Evolutionary conservation across 2,113 vertebrate genomes (phyloP), one percentile per base, ranked within the genome.

Genomic region (Poecilia latipinna): DNA sequence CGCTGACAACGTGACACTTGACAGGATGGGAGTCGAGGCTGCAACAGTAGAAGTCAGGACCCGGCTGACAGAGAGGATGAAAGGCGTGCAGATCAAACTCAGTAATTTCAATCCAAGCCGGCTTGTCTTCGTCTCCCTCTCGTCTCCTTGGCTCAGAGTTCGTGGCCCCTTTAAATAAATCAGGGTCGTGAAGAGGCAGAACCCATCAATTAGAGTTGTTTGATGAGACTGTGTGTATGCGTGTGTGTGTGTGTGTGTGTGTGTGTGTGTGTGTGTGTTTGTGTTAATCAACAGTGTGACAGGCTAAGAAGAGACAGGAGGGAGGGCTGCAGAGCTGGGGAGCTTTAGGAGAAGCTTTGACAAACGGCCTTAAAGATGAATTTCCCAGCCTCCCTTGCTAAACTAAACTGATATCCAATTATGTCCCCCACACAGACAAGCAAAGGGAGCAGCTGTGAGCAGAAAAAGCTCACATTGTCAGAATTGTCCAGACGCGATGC

Each of bases 371-470:
- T 82, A 85, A 57, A 80, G 86, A 87, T 75, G 82, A 86, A 88
- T 90, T 79, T 90, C 86, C 86, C 74, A 78, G 84, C 77, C 85
- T 86, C 80, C 84, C 80, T 88, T 75, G 10, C 89, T 92, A 92
- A 91, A 92, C 90, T 87, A 74, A 91, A 91, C 89, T 84, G 90
- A 90, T 91, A 92, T 85, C 90, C 88, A 92, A 91, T 94, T 93
- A 93, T 85, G 88, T 80, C 87, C 82, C 77, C 84, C 65, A 80
- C 82, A 68, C 78, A 77, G 82, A 89, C 89, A 87, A 84, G 87
- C 88, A 85, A 83, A 86, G 86, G 10, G 82, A 84, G 83, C 88
- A 82, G 88, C 85, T 84, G 89, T 11, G 80, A 89, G 84, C 76
- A 29, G 89, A 70, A 60, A 26, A 73, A 80, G 79, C 80, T 88